phyloP scores from a whole-genome alignment of 2,797 vertebrate genomes.

The Sternarchorhynchus goeldii region DNA sequence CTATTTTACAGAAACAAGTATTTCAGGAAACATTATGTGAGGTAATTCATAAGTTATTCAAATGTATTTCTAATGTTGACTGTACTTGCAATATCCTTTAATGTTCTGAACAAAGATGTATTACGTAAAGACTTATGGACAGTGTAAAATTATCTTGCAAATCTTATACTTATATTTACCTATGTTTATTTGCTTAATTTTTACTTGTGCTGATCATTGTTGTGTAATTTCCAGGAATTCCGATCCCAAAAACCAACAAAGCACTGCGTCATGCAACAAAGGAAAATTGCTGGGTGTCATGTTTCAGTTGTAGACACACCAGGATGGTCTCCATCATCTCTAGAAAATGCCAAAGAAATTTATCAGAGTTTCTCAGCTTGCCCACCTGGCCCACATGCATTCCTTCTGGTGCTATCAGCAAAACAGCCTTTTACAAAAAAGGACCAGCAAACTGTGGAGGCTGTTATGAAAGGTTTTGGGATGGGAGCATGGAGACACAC shows the following conservation, averaged over 20 bases:
- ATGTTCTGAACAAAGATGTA: no score
- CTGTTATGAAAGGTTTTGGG: slow-evolving; percentile 49
- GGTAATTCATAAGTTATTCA: not conserved
- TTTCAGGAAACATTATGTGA: slow-evolving; percentile 35
- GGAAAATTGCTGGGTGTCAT: not conserved
- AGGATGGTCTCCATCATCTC: slow-evolving; percentile 44
- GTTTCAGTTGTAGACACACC: slow-evolving; percentile 54
- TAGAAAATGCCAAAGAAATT: slow-evolving; percentile 40
- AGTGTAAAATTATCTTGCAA: not conserved
- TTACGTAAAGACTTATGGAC: no score
- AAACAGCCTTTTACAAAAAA: slow-evolving; percentile 49
- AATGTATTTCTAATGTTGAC: not conserved
- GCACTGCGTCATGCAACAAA: slow-evolving; percentile 37
- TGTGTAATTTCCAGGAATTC: slow-evolving; percentile 38
- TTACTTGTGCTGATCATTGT: not conserved
- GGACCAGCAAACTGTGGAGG: slow-evolving; percentile 45
- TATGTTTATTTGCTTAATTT: not conserved
- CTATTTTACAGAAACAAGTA: not conserved
- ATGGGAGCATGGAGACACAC: slow-evolving; percentile 59
- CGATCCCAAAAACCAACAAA: not conserved
- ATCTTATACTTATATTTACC: no score
- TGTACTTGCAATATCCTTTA: not conserved
- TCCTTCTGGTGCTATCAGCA: slow-evolving; percentile 59
- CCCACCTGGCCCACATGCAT: slow-evolving; percentile 54
- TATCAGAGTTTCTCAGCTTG: slow-evolving; percentile 50